Evolutionary conservation across 92 coral and sea anemone genomes (phyloP), one percentile per base, ranked within the genome.

Genomic region (Galaxea fascicularis): DNA sequence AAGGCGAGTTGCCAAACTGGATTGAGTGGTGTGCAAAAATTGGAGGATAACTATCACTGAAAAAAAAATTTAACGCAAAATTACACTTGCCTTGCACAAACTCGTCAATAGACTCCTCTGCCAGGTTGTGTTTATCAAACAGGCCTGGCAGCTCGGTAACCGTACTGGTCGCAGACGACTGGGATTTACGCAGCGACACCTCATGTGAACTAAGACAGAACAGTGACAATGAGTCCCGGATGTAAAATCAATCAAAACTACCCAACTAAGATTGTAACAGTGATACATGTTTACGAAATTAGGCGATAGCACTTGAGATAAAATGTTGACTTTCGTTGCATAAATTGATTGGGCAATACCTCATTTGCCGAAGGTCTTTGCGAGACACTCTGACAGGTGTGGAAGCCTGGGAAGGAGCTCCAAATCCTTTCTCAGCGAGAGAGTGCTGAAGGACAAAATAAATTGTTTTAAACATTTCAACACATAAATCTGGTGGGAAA

Each of bases 301-400:
- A n/a, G n/a, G n/a, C n/a, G n/a, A n/a, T n/a, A n/a, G n/a, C n/a
- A n/a, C n/a, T n/a, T n/a, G n/a, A n/a, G n/a, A n/a, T n/a, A n/a
- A n/a, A n/a, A n/a, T n/a, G n/a, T n/a, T n/a, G 41, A 35, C 41
- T 35, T 35, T 35, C 41, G 6, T 6, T 35, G 41, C 24, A 22
- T 24, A 22, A 25, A 26, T 27, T 27, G 9, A 47, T 10, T 12
- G 16, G 4, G 9, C n/a, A 21, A 3, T 82, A 94, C 98, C 98
- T 94, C 16, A 94, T 80, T 82, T 94, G 93, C 52, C 93, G 86
- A 83, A 94, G 73, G 73, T 91, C 95, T 82, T 71, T 92, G 31
- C 95, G 93, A 71, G 95, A 89, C 66, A 91, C 56, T 24, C 88
- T 77, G 21, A 91, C 89, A 35, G 98, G 95, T 52, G 98, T 89